Base-by-base conservation (phyloP, 2,113 vertebrate genomes). In the Felis catus region DNA sequence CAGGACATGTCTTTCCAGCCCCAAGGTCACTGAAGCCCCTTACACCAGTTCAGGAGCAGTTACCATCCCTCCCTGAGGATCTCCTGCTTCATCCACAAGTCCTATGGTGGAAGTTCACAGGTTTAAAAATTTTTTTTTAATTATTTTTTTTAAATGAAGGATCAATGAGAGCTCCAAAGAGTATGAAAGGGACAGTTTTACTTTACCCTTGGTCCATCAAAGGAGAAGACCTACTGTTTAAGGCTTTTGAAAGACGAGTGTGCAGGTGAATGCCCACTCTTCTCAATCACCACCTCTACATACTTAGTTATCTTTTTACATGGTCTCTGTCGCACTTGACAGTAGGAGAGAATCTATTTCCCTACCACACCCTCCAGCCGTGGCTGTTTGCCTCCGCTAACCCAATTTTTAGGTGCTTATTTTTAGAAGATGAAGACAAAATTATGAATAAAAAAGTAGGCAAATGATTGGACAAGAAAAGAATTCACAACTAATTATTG, bases 391-490 rank as follows among this genome's bases (percentile, higher is more conserved):
- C 16, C 2, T 81, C 19, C 19, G 16, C 45, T 87, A 61, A 53
- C 4, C 68, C 11, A 31, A 11, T 11, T 92, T 80, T 71, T 23
- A 96, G 36, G 18, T 0, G 4, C 36, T 25, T n/a, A 14, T 82
- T 48, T 5, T 73, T 96, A 61, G 7, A 48, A 76, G 80, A 80
- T 83, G 36, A 96, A 80, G 58, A 80, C 39, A 82, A 84, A 65
- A 53, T 39, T 96, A 65, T 68, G 68, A 86, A 55, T 92, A 23
- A 66, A 95, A 91, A 87, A 89, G 45, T 68, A 76, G 33, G 5
- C n/a, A 68, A 91, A 55, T 51, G 21, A 81, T 89, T 31, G 6
- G 71, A 82, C 3, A 51, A 87, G 41, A 78, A 90, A 80, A 66
- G 6, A 94, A 94, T 71, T 93, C 82, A 91, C 18, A 85, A 27